phyloP scores from a whole-genome alignment of 2,113 vertebrate genomes.

The Cranoglanis bouderius region DNA sequence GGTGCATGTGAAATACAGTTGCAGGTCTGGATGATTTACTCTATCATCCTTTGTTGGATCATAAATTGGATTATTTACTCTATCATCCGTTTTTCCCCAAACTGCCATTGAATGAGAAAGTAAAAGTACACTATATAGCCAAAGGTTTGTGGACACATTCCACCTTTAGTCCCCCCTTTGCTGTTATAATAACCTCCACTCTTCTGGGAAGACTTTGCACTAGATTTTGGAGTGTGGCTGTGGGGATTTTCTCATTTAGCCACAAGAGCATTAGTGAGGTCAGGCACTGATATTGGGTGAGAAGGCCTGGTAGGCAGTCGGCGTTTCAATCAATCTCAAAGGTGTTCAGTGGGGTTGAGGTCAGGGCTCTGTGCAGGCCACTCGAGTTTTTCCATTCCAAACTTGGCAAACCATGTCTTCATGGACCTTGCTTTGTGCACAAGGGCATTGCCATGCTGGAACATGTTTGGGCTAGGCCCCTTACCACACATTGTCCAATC shows the following conservation, averaged over 20 bases:
- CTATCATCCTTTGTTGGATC: not conserved
- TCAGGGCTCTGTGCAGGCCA: not conserved
- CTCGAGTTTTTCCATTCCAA: not conserved
- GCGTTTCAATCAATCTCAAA: not conserved
- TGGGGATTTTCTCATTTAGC: not conserved
- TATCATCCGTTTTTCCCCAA: not conserved
- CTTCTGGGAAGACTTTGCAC: not conserved
- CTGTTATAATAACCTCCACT: not conserved
- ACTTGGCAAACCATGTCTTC: not conserved
- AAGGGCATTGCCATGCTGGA: not conserved
- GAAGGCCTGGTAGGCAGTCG: not conserved
- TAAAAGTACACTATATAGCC: not conserved
- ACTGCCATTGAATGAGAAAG: not conserved
- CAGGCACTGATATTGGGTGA: not conserved
- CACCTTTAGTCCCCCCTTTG: not conserved
- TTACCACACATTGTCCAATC: not conserved
- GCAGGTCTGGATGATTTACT: not conserved
- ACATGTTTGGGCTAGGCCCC: not conserved
- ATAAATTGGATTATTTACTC: not conserved
- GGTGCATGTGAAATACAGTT: not conserved
- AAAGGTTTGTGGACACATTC: not conserved
- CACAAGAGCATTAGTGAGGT: not conserved
- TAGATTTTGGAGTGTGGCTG: not conserved
- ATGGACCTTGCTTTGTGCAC: not conserved
- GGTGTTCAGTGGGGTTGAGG: not conserved